Base-by-base conservation (phyloP, 2,113 vertebrate species). In the Gnathonemus longibarbis region DNA sequence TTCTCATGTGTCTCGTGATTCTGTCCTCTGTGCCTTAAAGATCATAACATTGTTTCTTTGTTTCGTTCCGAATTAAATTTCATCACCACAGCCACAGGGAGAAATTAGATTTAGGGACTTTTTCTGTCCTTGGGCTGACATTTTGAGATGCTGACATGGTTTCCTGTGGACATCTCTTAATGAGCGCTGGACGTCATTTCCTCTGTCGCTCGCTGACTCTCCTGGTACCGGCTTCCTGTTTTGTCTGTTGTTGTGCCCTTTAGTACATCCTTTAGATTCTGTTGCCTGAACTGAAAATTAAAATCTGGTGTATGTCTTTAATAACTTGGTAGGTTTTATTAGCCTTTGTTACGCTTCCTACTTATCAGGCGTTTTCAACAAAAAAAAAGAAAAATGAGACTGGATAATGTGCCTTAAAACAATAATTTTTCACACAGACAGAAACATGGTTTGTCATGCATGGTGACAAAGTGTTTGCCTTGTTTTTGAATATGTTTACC, bases 101-200 rank as follows among this genome's bases (percentile, higher is more conserved):
- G 35, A 42, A 85, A 24, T 49, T 9, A 49, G 24, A 85, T 85
- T 48, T 85, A 24, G 83, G 83, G 83, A n/a, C 42, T 85, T 85
- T 46, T 85, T 49, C 45, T 85, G 17, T 80, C 35, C 15, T 80
- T 80, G n/a, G 39, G 74, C 17, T 15, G 74, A 80, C 74, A 42
- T 49, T 85, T 85, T 85, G 46, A 89, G 62, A 42, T 74, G 45
- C 88, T 45, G 31, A 84, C 88, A 89, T 5, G 91, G 92, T 91
- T 92, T 94, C 92, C 93, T 93, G 92, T 74, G 87, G 90, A 89
- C 90, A 89, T 90, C 89, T 92, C 91, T 91, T 90, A 77, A 92
- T 88, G 89, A 92, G 92, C 92, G 74, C 35, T 80, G 74, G 74
- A 80, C 74, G 74, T 80, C 31, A 39, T 80, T 80, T 80, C 74